Conservation (phyloP, 1,140 invertebrate species). For the Trachelipus rathkii region DNA sequence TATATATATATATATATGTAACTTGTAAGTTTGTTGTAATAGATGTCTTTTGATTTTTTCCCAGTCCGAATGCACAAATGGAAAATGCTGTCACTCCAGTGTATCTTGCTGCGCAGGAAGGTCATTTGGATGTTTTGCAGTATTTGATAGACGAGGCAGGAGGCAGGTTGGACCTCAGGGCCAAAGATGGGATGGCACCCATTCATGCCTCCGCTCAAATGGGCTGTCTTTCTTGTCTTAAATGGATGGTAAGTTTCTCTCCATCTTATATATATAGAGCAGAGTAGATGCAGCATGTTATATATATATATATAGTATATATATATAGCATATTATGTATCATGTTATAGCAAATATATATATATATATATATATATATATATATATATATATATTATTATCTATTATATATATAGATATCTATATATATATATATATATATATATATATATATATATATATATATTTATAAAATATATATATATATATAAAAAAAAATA, state of each 20-base stretch:
- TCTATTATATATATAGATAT: no score
- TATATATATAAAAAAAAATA: background rate
- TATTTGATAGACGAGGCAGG: conserved; percentile 75
- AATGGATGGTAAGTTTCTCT: background rate
- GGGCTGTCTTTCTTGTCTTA: conserved; percentile 61
- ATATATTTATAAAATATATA: conserved; percentile 10
- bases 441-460: conserved; percentile 23
- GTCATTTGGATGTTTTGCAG: conserved; percentile 63
- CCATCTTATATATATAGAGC: no score
- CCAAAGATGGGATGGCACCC: conserved; percentile 82
- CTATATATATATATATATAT: no score
- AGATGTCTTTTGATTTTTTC: background rate
- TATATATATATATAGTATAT: no score
- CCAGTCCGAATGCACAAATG: conserved; percentile 79
- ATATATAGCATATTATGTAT: no score
- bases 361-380: background rate
- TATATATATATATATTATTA: background rate
- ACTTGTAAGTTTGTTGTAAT: no score
- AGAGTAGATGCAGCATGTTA: no score
- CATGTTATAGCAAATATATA: no score
- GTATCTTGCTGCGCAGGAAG: conserved; percentile 64
- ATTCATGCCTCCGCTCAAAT: conserved; percentile 82
- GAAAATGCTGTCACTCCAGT: conserved; percentile 61
- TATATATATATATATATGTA: no score
- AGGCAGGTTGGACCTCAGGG: conserved; percentile 68